Percentiles rank a stretch among this genome's conserved stretches.
Evolutionary conservation across 2,888 invertebrate genomes (phyloP).

Genomic region (Sarcophaga variegata): DNA sequence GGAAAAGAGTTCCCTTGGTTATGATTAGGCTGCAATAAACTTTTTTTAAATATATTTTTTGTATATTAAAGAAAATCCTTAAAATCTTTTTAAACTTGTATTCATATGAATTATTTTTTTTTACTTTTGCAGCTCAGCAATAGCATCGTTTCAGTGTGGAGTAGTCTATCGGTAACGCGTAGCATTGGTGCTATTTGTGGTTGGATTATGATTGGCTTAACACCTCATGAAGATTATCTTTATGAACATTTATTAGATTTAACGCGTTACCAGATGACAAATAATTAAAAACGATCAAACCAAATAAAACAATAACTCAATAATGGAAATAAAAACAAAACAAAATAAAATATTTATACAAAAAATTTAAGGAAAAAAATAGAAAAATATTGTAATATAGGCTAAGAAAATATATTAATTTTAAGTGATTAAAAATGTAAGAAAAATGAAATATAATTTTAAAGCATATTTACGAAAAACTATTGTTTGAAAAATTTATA

Average conservation of each 20-base stretch:
- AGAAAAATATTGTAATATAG: slow-evolving; percentile 33
- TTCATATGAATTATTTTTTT: neutral
- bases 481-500: too few species aligned
- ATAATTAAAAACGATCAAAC: slow-evolving; percentile 77
- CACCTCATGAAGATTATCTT: slow-evolving; percentile 83
- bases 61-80: too few species aligned
- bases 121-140: slow-evolving; percentile 79
- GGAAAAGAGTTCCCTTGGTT: too few species aligned
- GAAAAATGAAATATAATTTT: too few species aligned
- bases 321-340: slow-evolving; percentile 4
- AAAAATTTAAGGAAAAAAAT: neutral
- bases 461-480: too few species aligned
- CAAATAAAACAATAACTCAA: slow-evolving; percentile 9
- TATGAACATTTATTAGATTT: slow-evolving; percentile 82
- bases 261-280: slow-evolving; percentile 81
- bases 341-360: slow-evolving; percentile 45
- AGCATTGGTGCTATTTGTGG: slow-evolving; percentile 83
- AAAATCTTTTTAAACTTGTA: too few species aligned
- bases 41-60: too few species aligned
- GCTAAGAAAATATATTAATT: slow-evolving; percentile 25
- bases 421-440: neutral
- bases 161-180: slow-evolving; percentile 83
- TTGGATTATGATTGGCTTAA: slow-evolving; percentile 83
- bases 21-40: too few species aligned
- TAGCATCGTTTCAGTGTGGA: slow-evolving; percentile 83